phyloP scores from a whole-genome alignment of 2,797 vertebrate species.

The Rhadinocentrus ornatus region DNA sequence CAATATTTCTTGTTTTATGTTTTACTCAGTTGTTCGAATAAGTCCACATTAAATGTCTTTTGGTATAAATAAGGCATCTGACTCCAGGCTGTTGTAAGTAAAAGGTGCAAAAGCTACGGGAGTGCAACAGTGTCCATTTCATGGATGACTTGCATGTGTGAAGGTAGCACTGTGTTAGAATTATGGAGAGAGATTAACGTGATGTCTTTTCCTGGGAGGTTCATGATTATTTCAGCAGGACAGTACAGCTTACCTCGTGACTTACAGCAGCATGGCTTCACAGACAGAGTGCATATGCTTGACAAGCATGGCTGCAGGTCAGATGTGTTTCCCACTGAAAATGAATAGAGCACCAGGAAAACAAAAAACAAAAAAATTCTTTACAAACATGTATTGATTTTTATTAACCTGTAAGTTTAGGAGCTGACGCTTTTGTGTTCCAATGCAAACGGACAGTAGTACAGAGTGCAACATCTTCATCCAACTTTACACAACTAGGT shows the following conservation, averaged over 20 bases:
- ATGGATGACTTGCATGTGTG: background rate
- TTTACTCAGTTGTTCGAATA: no score
- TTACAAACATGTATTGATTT: no score
- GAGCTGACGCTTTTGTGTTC: no score
- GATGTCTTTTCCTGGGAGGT: background rate
- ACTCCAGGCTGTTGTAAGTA: no score
- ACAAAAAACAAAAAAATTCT: no score
- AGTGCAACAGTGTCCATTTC: background rate
- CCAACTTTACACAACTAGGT: no score
- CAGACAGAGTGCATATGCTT: background rate
- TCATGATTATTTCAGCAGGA: background rate
- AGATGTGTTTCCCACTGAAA: background rate
- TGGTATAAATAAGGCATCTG: no score
- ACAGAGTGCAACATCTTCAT: no score
- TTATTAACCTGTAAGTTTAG: no score
- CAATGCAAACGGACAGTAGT: no score
- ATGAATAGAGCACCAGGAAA: background rate
- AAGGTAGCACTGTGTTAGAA: background rate
- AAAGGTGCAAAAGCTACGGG: background rate
- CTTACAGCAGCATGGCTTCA: background rate
- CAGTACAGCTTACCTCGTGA: background rate
- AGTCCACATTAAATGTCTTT: no score
- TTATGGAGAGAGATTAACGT: background rate
- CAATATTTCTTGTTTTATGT: no score
- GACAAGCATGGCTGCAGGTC: background rate